A percentile compares a stretch with the other conserved stretches of the same genome.
Conservation (phyloP, 2,797 vertebrate genomes). For the Megaceryle alcyon region DNA sequence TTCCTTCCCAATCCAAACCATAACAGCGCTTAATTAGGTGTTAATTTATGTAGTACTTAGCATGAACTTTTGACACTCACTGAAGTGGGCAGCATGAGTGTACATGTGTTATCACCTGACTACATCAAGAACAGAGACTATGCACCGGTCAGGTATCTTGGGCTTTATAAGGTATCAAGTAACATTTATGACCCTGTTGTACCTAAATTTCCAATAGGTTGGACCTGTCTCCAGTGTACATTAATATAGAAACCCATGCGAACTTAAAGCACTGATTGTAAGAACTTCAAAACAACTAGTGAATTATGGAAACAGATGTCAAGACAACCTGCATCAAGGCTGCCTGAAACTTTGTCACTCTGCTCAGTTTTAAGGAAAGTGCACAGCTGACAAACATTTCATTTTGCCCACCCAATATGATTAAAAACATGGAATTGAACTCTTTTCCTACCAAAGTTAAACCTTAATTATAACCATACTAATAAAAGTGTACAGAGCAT, state of each 20-base stretch:
- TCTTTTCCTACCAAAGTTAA: not conserved
- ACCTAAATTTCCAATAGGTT: constrained; percentile 66
- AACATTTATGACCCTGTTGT: constrained; percentile 73
- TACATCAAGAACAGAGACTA: constrained; percentile 72
- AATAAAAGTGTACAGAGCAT: not conserved
- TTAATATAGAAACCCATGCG: constrained; percentile 55
- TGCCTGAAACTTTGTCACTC: not conserved
- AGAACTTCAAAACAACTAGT: constrained; percentile 54
- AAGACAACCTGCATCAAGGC: not conserved
- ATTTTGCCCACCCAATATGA: not conserved
- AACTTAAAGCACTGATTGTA: constrained; percentile 41
- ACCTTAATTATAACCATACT: not conserved
- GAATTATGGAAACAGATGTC: constrained; percentile 64
- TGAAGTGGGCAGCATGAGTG: constrained; percentile 73
- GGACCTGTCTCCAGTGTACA: constrained; percentile 63
- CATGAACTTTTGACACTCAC: constrained; percentile 79
- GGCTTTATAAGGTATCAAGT: constrained; percentile 77
- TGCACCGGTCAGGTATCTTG: constrained; percentile 69
- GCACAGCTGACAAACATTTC: not conserved
- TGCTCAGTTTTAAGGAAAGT: not conserved
- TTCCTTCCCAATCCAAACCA: constrained; percentile 74
- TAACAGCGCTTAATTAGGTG: constrained; percentile 83
- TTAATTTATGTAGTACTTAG: constrained; percentile 86
- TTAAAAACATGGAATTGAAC: not conserved
- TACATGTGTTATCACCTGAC: constrained; percentile 80